Evolutionary conservation across 2,113 vertebrate genomes (phyloP), one percentile per base, ranked within the genome.

Genomic region (Myxocyprinus asiaticus): DNA sequence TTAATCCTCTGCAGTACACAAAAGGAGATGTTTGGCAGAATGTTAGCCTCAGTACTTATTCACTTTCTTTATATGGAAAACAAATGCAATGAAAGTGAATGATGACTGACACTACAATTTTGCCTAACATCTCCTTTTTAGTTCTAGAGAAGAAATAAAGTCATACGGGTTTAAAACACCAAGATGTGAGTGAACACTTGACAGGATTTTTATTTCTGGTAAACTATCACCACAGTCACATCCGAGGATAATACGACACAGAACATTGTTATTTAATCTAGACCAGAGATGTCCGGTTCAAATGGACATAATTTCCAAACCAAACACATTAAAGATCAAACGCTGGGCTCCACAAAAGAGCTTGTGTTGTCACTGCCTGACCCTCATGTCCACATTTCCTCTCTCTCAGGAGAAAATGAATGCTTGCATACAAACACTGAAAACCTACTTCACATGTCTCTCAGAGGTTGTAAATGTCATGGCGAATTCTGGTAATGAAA

Each of bases 261-360:
- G 68, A 11, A 53, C 64, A 50, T 76, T 69, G 50, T 17, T 22
- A 62, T 80, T 55, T 33, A 15, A 51, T 51, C 17, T 8, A 70
- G 67, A 69, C 12, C 47, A 76, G 66, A 66, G 15, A 43, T 45
- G 66, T 81, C 9, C 67, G 63, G 63, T 48, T 78, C 14, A 64
- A 69, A 44, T 70, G 43, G 67, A 84, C 68, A 68, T 71, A 67
- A 15, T 73, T 43, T 70, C 55, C 82, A 83, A 80, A 67, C 68
- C 68, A 80, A 80, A 67, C 68, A 74, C 58, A 81, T 74, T 68
- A 74, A 81, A 81, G 45, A 81, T 83, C 73, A 77, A 80, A 80
- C 56, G 50, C 47, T 71, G 70, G 17, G 74, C 56, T 75, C 56
- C 14, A 84, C 43, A 65, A 78, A 78, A 81, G 62, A 11, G 74